phyloP scores from a whole-genome alignment of 1,140 invertebrate genomes.

The Tetramorium parvispinum region DNA sequence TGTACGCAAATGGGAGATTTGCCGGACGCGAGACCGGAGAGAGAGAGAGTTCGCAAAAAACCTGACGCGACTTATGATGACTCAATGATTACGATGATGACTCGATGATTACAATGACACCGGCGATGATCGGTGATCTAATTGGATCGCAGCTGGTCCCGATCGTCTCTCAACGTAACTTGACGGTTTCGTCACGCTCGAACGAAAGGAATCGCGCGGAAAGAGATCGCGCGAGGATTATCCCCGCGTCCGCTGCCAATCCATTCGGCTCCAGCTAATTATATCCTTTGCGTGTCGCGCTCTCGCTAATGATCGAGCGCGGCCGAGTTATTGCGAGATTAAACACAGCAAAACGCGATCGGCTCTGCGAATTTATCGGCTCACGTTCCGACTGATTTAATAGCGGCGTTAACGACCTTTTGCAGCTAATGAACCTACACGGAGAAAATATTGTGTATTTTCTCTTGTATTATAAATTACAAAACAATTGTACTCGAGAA shows the following conservation, averaged over 20 bases:
- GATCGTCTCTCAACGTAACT: background rate
- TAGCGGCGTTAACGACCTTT: conserved; percentile 15
- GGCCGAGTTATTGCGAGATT: conserved; percentile 26
- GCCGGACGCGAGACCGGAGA: too few species aligned
- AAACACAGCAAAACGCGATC: conserved; percentile 7
- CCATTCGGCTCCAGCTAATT: background rate
- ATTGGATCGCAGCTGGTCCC: conserved; percentile 23
- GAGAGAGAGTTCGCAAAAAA: background rate
- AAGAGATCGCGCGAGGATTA: conserved; percentile 29
- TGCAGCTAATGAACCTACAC: background rate
- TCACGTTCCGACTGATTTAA: background rate
- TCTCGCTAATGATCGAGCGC: conserved; percentile 26
- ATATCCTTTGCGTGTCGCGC: conserved; percentile 15
- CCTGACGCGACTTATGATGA: conserved; percentile 18
- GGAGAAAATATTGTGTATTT: background rate
- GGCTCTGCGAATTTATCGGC: background rate
- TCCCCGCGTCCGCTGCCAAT: background rate
- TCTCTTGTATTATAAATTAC: background rate
- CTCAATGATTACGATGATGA: conserved; percentile 6
- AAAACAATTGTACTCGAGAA: background rate
- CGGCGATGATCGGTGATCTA: conserved; percentile 27
- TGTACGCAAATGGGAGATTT: background rate
- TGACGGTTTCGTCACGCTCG: conserved; percentile 15
- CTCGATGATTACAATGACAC: conserved; percentile 33
- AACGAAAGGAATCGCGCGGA: conserved; percentile 9